phyloP scores from a whole-genome alignment of 1,140 invertebrate genomes.

The Eurosta solidaginis region DNA sequence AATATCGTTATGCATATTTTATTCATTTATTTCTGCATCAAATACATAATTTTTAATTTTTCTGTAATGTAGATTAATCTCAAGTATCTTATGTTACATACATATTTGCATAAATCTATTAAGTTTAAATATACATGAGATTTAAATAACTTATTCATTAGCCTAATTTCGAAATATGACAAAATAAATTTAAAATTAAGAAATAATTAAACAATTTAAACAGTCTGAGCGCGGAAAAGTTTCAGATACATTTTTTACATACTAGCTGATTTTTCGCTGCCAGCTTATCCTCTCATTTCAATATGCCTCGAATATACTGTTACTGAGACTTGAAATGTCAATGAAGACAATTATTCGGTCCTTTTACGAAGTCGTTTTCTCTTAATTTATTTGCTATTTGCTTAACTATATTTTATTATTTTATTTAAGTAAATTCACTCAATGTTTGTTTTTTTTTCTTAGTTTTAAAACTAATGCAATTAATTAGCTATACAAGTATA shows the following conservation, averaged over 20 bases:
- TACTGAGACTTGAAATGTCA: too few relatives aligned
- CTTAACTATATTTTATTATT: neutral
- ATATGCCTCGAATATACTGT: too few relatives aligned
- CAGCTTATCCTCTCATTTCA: too few relatives aligned
- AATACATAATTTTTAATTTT: conserved; percentile 17
- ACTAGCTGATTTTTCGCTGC: neutral
- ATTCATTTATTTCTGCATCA: neutral
- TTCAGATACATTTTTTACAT: neutral
- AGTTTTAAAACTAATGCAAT: neutral
- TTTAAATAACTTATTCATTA: neutral
- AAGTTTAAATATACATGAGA: conserved; percentile 1
- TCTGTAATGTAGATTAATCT: conserved; percentile 2
- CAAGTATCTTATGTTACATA: neutral
- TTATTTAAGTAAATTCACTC: neutral
- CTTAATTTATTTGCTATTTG: neutral
- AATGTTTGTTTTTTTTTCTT: neutral
- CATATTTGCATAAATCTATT: neutral
- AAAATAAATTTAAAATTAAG: neutral
- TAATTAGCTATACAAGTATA: conserved; percentile 17
- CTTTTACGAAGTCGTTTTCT: too few relatives aligned
- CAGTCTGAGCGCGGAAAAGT: neutral
- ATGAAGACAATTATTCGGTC: too few relatives aligned
- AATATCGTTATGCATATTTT: neutral
- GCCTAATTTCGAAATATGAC: neutral
- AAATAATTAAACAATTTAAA: neutral